phyloP scores from a whole-genome alignment of 64 coral and sea anemone genomes.

The Anthopleura sola region DNA sequence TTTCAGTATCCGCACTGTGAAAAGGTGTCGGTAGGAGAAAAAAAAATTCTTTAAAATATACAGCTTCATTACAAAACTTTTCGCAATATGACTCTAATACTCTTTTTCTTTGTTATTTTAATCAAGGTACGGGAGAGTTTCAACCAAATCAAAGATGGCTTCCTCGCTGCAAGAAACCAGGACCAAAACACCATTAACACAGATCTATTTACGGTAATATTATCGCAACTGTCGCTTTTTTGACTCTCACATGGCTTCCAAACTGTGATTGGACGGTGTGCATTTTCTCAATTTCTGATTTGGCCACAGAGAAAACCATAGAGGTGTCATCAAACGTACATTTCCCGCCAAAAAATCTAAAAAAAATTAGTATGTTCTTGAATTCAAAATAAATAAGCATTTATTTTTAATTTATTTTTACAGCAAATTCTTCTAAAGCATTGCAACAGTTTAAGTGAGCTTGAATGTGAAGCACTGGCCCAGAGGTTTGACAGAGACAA shows the following conservation, averaged over 20 bases:
- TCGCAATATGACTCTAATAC: not conserved
- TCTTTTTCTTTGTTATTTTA: not conserved
- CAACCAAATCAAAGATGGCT: not conserved
- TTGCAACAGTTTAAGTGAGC: not conserved
- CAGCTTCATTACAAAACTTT: not conserved
- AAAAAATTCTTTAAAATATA: not conserved
- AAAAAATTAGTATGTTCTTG: no score
- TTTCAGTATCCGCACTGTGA: no score
- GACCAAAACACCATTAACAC: not conserved
- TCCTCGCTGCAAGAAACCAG: not conserved
- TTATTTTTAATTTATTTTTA: not conserved
- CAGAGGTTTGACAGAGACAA: constrained; percentile 2
- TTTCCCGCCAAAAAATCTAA: no score
- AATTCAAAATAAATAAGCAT: no score
- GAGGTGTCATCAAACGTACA: no score
- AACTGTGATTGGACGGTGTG: no score
- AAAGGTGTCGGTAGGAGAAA: no score
- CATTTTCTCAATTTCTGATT: no score
- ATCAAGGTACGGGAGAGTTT: not conserved
- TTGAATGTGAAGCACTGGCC: not conserved
- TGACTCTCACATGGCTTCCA: no score
- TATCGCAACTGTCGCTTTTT: no score
- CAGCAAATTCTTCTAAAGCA: not conserved
- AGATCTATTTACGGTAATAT: not conserved
- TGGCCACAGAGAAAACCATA: no score